Percentiles rank a stretch among this genome's conserved stretches.
Conservation (phyloP, 2,797 vertebrate genomes). For the Acanthis flammea region DNA sequence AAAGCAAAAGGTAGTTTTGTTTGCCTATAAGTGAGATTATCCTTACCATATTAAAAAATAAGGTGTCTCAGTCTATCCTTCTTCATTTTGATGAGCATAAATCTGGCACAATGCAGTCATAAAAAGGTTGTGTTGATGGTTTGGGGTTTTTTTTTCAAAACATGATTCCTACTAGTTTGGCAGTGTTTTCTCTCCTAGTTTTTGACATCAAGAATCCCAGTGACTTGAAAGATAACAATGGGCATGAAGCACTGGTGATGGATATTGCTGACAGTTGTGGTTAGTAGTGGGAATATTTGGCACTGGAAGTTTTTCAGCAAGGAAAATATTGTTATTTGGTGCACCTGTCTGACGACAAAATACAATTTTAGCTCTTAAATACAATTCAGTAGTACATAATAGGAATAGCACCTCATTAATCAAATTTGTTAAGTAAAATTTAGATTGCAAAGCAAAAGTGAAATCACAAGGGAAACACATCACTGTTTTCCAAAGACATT, state of each 20-base stretch:
- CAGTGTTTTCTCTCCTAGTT: background rate
- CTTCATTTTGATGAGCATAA: background rate
- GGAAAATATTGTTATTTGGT: background rate
- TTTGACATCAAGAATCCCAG: background rate
- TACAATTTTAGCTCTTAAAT: background rate
- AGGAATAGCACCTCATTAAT: background rate
- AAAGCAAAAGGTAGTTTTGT: background rate
- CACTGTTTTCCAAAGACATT: background rate
- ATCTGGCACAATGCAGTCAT: background rate
- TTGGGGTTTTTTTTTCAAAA: background rate
- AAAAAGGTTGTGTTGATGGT: background rate
- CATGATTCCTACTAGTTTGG: background rate
- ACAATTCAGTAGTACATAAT: background rate
- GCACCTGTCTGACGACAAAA: background rate
- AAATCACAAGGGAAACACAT: background rate
- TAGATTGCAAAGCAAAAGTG: background rate
- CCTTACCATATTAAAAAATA: background rate
- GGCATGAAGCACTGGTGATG: background rate
- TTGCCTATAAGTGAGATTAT: background rate
- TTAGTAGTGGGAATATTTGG: background rate
- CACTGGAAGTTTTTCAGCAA: background rate
- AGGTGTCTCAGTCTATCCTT: background rate
- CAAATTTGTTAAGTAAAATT: background rate
- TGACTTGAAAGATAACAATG: background rate
- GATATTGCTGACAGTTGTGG: background rate